These are phyloP conservation scores for Mungos mungo DNA, from an alignment of 2,113 vertebrate species.

Conservation along the genomic window DNA sequence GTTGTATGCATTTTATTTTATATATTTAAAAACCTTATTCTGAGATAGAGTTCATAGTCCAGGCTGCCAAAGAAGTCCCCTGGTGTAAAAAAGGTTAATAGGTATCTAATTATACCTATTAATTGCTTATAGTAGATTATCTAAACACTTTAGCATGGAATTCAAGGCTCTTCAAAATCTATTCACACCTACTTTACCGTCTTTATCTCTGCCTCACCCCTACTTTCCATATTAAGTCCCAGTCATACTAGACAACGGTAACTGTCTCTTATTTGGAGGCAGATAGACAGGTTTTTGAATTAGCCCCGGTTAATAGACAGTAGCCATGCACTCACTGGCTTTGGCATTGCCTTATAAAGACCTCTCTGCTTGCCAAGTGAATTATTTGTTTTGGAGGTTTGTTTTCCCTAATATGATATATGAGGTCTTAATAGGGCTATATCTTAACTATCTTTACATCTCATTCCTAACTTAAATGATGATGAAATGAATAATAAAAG, in stretches of 20 bases:
- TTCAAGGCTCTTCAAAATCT: constrained; percentile 34
- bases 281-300: constrained; percentile 55
- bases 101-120: not conserved
- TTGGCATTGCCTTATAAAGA: not conserved
- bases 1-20: constrained; percentile 39
- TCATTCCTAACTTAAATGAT: constrained; percentile 9
- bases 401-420: not conserved
- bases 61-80: constrained; percentile 1
- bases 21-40: constrained; percentile 12
- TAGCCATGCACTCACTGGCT: not conserved
- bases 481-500: constrained; percentile 18
- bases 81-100: not conserved
- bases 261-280: constrained; percentile 41
- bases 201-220: constrained; percentile 32
- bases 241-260: constrained; percentile 17
- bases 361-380: not conserved
- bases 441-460: constrained; percentile 25
- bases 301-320: constrained; percentile 44
- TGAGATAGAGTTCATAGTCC: not conserved
- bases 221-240: not conserved
- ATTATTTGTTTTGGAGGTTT: constrained; percentile 26
- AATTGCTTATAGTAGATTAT: constrained; percentile 11
- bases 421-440: not conserved
- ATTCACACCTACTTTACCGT: constrained; percentile 51
- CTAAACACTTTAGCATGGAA: constrained; percentile 42